Evolutionary conservation across 23 tunicate species (phyloP), one percentile per base, ranked within the genome.

Genomic region (Halocynthia roretzi): DNA sequence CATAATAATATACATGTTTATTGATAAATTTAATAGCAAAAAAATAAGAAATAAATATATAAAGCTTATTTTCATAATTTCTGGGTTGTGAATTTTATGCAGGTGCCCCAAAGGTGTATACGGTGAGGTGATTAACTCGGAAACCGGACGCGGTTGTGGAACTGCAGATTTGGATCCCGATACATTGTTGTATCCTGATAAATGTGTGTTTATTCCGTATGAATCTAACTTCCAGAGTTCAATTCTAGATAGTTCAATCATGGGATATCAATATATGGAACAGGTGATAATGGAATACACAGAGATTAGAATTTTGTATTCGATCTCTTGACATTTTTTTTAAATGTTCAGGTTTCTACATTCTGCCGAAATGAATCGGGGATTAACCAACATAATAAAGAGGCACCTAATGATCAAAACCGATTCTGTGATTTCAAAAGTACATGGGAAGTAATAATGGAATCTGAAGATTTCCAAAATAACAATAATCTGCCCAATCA

Each of bases 261-360:
- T 86, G 91, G 70, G 81, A 7, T 54, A 73, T 44, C 91, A 86
- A 54, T 86, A 86, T 54, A 21, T 86, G 20, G 61, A 83, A 19
- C 20, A 76, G 75, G 87, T 83, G 1, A 31, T 31, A 31, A 31
- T 31, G 2, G 44, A 31, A 31, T 31, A 31, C 2, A 31, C 44
- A 31, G 44, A 31, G 44, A 31, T 31, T 4, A 31, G 44, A 31
- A 31, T 31, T 0, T 0, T 4, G 1, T 31, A 1, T 31, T 31
- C 44, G 44, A 31, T 4, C 44, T 31, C 44, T 31, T 31, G 44
- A 31, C 4, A 31, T 31, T 0, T 31, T 31, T 31, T 31, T 31
- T 4, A 4, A 31, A 31, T 31, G 44, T 31, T 17, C 57, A 86
- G 91, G 91, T 81, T 17, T 56, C 50, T 12, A 71, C 69, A 55